Base-by-base conservation (phyloP, 1,140 invertebrate genomes). In the Bombus sibiricus region DNA sequence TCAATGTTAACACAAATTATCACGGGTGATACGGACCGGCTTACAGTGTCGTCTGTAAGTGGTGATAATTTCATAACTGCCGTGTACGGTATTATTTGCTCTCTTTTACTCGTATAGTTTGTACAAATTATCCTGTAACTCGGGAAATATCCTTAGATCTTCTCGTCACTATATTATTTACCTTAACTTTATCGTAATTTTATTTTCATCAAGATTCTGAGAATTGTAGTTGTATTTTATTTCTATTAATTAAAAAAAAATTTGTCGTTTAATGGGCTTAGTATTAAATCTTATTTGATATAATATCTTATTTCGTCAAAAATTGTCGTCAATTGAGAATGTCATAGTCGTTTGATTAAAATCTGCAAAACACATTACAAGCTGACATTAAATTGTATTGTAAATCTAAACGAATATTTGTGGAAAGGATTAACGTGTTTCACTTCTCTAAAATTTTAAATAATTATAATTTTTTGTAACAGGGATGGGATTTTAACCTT, bases 1-100 rank as follows among this genome's bases (percentile, higher is more conserved):
- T 91, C 89, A 93, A 91, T 92, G 91, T 91, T 92, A 93, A 92
- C 88, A 84, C 47, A 91, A 91, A 93, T 93, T 92, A 92, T 92
- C 89, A 74, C 89, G 89, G 88, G 73, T 90, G 89, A 92, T 92
- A 92, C 34, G 43, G 22, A 62, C 64, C 59, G 79, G 86, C 88
- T 91, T 88, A 72, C 43, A 18, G 28, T 53, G 69, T 74, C 74
- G 78, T 92, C 88, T 88, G 64, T 71, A 76, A 32, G 73, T 37
- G 81, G 62, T 79, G 85, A 88, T 86, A 86, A 89, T 88, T 81
- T 86, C 88, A 57, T 89, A 89, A 89, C 81, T 66, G 22, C 59
- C 88, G 86, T 90, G 47, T 47, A 88, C 81, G 59, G 53, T 34
- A 32, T 37, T 84, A 81, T 89, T 89, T 88, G 53, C 72, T 71